phyloP scores from a whole-genome alignment of 2,113 vertebrate species.

The Nipponia nippon region DNA sequence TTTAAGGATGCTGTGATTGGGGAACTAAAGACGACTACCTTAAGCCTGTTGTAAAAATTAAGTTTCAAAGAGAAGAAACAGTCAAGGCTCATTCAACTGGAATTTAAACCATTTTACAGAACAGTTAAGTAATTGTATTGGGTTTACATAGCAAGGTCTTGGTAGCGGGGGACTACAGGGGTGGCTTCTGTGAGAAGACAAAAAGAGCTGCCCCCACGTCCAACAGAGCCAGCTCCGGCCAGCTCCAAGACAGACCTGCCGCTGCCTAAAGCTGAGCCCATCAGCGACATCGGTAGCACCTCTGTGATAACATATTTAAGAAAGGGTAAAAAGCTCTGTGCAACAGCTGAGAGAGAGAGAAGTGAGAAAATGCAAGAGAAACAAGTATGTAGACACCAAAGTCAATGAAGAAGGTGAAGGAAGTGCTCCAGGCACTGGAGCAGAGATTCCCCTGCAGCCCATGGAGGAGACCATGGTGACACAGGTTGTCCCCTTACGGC shows the following conservation, averaged over 20 bases:
- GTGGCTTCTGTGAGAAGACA: not conserved
- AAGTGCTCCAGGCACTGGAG: not conserved
- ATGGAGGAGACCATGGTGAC: not conserved
- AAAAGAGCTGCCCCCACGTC: not conserved
- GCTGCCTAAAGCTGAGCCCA: not conserved
- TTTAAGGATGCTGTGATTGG: not conserved
- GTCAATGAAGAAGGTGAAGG: not conserved
- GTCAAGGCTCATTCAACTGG: not conserved
- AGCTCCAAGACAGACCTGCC: not conserved
- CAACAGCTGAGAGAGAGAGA: not conserved
- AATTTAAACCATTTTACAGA: not conserved
- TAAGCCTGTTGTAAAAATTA: not conserved
- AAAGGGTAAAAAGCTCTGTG: not conserved
- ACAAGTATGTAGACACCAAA: not conserved
- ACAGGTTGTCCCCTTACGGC: not conserved
- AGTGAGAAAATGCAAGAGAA: not conserved
- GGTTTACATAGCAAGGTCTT: not conserved
- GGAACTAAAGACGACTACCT: not conserved
- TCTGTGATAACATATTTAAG: not conserved
- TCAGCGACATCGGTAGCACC: rapidly evolving
- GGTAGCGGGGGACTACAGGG: not conserved
- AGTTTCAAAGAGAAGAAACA: not conserved
- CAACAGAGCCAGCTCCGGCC: not conserved
- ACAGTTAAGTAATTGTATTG: not conserved
- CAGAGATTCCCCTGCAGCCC: not conserved